Base-by-base conservation (phyloP, 2,113 vertebrate genomes). In the Thamnophis sirtalis region DNA sequence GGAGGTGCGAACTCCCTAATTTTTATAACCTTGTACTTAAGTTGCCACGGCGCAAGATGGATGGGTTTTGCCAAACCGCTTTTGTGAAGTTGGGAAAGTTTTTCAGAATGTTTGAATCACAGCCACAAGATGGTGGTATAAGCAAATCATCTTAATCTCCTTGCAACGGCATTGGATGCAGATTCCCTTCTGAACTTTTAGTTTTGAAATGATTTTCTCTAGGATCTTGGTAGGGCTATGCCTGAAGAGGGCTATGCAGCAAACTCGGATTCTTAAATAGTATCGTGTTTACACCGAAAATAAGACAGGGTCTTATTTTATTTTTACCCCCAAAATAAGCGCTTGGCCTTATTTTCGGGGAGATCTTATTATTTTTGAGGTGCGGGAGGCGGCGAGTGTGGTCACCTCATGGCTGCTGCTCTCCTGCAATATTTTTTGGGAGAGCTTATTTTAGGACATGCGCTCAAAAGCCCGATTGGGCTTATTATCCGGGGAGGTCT, bases 101-200 rank as follows among this genome's bases (percentile, higher is more conserved):
- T 0, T 4, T 21, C 56, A 84, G 2, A 15, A 94, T 88, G 93
- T 93, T 68, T n/a, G 51, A 38, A 4, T 33, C 26, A 10, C 0
- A 7, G 22, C 96, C 97, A 97, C 97, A 53, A 96, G 97, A 93
- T 97, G 97, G 96, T 94, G 95, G 95, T 97, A 89, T 92, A 96
- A 96, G 96, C 96, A 96, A 96, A 93, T 87, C 90, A 80, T 50
- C 0, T 28, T 6, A 0, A 2, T n/a, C 49, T 21, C 19, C 10
- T 84, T 80, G 43, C n/a, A 56, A 9, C 33, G 55, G 9, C 55
- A 33, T 22, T 2, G 26, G 54, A 5, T 33, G 3, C 1, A 9
- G 3, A 10, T 49, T 17, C 38, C 8, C 9, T 84, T 91, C 49
- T 58, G 55, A 91, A 38, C 49, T 21, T 86, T 60, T 13, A 19